Percentiles rank a stretch among this genome's conserved stretches.
phyloP scores from a whole-genome alignment of 2,888 invertebrate species.

The Sphaerophoria rueppellii region DNA sequence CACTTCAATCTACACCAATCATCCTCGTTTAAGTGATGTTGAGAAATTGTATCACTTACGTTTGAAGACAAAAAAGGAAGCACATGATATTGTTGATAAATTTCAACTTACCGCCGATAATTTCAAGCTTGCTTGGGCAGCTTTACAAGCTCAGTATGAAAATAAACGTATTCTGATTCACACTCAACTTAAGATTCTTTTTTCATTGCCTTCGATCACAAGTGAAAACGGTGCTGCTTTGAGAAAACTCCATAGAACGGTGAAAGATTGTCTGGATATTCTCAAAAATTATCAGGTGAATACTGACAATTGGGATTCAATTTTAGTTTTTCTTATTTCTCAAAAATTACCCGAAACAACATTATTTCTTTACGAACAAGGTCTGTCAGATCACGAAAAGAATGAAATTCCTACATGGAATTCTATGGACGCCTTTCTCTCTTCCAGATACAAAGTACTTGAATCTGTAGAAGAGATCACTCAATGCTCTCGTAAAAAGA shows the following conservation, averaged over 20 bases:
- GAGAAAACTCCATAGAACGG: neutral
- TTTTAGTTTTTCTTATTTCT: too few relatives aligned
- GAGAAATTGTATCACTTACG: neutral
- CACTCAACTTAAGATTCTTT: neutral
- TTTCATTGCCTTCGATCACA: neutral
- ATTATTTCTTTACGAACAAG: neutral
- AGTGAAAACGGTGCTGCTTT: neutral
- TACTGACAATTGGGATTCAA: too few relatives aligned
- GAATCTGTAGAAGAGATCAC: slow-evolving; percentile 25
- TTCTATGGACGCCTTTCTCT: neutral
- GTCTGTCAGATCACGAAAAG: neutral
- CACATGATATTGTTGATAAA: neutral
- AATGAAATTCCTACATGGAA: slow-evolving; percentile 1
- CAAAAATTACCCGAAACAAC: too few relatives aligned
- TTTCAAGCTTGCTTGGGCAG: too few relatives aligned
- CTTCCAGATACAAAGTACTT: neutral
- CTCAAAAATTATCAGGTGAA: neutral
- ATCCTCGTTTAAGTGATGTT: slow-evolving; percentile 1
- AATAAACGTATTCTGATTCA: neutral
- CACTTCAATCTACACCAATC: neutral
- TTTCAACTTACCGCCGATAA: neutral
- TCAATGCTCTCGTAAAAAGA: neutral
- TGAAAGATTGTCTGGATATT: neutral
- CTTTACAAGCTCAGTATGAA: neutral
- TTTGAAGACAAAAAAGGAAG: slow-evolving; percentile 12